Evolutionary conservation across 2,797 vertebrate genomes (phyloP).

Genomic region (Cuculus canorus): DNA sequence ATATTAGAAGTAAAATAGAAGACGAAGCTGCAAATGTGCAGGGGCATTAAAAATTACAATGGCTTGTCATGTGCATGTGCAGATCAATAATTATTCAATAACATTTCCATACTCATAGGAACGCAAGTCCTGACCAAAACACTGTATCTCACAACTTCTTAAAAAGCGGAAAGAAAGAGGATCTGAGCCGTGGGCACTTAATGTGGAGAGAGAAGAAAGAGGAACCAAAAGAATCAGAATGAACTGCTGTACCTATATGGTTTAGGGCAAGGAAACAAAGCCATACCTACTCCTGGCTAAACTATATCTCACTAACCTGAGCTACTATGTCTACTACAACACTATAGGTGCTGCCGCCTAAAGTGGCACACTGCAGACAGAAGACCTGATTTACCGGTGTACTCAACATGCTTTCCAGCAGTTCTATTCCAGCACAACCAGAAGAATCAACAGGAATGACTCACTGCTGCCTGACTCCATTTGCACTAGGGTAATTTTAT

Average conservation of each 20-base stretch:
- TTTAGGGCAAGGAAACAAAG: background rate
- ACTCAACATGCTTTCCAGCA: too few species aligned
- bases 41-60: background rate
- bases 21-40: background rate
- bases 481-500: background rate
- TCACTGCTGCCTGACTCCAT: background rate
- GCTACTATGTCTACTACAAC: background rate
- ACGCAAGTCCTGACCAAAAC: background rate
- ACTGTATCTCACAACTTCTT: background rate
- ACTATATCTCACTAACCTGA: background rate
- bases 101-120: background rate
- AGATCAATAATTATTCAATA: background rate
- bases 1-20: background rate
- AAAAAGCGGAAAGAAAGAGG: background rate
- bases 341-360: background rate
- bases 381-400: rapidly evolving
- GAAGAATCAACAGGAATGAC: background rate
- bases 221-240: background rate
- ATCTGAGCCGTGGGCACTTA: background rate
- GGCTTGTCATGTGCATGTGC: background rate
- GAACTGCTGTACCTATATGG: background rate
- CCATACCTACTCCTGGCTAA: background rate
- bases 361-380: background rate
- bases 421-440: background rate
- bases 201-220: rapidly evolving